phyloP scores from a whole-genome alignment of 2,113 vertebrate genomes.

The Pelodiscus sinensis region DNA sequence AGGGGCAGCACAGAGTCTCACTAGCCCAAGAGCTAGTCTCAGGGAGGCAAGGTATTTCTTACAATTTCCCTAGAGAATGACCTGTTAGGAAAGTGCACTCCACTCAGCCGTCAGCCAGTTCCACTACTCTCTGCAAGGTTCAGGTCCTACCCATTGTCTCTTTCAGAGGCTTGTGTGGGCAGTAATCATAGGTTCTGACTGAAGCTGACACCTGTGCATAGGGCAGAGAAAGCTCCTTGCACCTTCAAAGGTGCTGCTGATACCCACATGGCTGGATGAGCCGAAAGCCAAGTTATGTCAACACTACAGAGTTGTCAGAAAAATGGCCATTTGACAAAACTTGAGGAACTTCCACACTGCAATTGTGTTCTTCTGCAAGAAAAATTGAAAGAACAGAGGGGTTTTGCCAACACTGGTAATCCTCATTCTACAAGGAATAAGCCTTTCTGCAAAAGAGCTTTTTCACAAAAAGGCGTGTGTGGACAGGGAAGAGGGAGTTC shows the following conservation, averaged over 20 bases:
- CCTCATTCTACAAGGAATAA: too few relatives aligned
- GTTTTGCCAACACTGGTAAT: too few relatives aligned
- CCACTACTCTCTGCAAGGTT: fast-evolving
- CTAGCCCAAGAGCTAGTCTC: not conserved
- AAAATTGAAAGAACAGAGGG: too few relatives aligned
- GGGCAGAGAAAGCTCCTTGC: not conserved
- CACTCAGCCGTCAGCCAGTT: not conserved
- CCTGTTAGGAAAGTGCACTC: not conserved
- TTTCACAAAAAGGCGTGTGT: too few relatives aligned
- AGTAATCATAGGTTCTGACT: not conserved
- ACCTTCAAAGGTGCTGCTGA: not conserved
- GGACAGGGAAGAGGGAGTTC: too few relatives aligned
- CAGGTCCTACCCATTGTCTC: fast-evolving
- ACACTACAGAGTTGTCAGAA: too few relatives aligned
- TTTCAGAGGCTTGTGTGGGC: not conserved
- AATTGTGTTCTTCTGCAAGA: too few relatives aligned
- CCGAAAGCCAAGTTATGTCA: too few relatives aligned
- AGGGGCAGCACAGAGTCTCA: not conserved
- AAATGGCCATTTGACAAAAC: too few relatives aligned
- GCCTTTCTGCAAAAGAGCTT: too few relatives aligned
- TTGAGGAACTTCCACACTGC: too few relatives aligned
- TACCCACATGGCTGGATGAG: too few relatives aligned
- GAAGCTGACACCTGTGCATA: not conserved
- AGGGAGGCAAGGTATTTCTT: not conserved
- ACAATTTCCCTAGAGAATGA: not conserved